Evolutionary conservation across 2,888 invertebrate genomes (phyloP), one percentile per base, ranked within the genome.

Genomic region (Didymodactylos carnosus): DNA sequence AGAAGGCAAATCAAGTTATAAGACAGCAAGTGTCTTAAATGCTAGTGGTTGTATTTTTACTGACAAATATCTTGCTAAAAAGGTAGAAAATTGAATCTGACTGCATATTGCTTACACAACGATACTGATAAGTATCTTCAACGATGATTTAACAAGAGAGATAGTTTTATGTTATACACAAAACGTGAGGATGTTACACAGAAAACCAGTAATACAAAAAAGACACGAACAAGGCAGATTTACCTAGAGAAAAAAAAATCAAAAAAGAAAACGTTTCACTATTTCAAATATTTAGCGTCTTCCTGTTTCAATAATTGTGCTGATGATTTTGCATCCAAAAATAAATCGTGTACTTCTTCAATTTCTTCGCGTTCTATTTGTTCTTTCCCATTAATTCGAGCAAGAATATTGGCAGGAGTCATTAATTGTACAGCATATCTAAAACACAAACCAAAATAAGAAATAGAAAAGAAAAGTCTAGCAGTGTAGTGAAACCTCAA

Each of bases 311-410:
- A 87, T 80, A 94, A 91, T 77, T 91, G 91, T 0, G 94, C 92
- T 0, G 95, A 95, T 41, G 93, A 89, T 84, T 97, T 97, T 29
- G 94, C 94, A 86, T 98, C 97, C 76, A 93, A 87, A 86, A 98
- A 98, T 25, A 98, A 86, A 41, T 88, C 85, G 71, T 82, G 79
- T 13, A 92, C 90, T 82, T 94, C 92, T 40, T 88, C 86, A 46
- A 98, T 86, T 82, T 97, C 95, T 75, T 88, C 88, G 76, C 89
- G 88, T 29, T 88, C 86, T 76, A 97, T 91, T 76, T 85, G 86
- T 39, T 87, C 85, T 77, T 90, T 87, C 13, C 93, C 94, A 81
- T 91, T 94, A 41, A 93, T 90, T 83, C 91, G 91, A 23, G 93
- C 90, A 76, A 93, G 86, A 76, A 97, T 87, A 76, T 89, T 87